Base-by-base conservation (phyloP, 2,888 invertebrate species). In the Epinotia bilunana region DNA sequence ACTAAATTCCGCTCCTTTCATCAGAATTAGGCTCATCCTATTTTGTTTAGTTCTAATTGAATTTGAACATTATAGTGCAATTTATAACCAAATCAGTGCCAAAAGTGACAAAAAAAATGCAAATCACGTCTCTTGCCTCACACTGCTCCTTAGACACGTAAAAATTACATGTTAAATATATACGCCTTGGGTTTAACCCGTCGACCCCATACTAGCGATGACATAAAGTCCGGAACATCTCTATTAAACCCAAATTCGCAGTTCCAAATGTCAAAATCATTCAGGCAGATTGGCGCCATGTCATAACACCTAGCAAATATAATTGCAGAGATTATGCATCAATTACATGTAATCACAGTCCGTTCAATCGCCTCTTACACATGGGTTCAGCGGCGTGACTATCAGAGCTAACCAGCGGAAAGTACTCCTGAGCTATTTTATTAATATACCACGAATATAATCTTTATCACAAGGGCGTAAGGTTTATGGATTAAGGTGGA, bases 331-430 rank as follows among this genome's bases (percentile, higher is more conserved):
- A 67, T 75, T 67, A 75, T 62, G 60, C 20, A 57, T 61, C 72
- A 57, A 75, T 75, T 75, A 75, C 46, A 67, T 61, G 57, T 57
- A 75, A 75, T 75, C 71, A n/a, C 23, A 12, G 64, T 33, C 61
- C 55, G 75, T 75, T 67, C 76, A 61, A 74, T 72, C 58, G 57
- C 64, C 16, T 74, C 70, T 78, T 77, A 64, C 72, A 65, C 76
- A 72, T 57, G 63, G 77, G 78, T 77, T 62, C 85, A 82, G 75
- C 73, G 77, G 83, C 89, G 80, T 89, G 85, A 87, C 90, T 90
- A 89, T 90, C 90, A 83, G 78, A 79, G 75, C 79, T 86, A 85
- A 74, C 78, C 82, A 81, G 80, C 82, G 88, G 88, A 87, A 88
- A 89, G 78, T 77, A 80, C 79, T 60, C 71, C 82, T 80, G 80